phyloP scores from a whole-genome alignment of 2,888 invertebrate species.

The Leptothorax acervorum region DNA sequence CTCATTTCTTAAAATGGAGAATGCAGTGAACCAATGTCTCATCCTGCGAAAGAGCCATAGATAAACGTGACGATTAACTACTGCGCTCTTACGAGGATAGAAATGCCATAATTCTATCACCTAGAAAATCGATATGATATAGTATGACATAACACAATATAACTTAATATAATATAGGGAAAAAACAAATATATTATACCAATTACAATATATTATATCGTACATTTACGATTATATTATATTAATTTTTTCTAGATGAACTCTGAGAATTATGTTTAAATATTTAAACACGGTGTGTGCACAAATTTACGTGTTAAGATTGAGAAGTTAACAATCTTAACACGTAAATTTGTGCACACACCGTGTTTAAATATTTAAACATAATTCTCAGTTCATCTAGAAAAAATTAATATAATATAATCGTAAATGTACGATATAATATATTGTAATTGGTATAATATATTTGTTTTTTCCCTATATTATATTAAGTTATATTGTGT shows the following conservation, averaged over 20 bases:
- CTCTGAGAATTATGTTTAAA: neutral
- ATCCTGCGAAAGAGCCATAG: slow-evolving; percentile 88
- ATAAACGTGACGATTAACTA: neutral
- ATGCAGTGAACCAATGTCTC: slow-evolving; percentile 98
- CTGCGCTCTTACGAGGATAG: neutral
- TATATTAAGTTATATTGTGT: neutral
- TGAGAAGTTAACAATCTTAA: no score
- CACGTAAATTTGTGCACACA: no score
- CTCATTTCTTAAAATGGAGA: neutral
- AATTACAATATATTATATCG: no score
- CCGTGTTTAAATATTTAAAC: no score
- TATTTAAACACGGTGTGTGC: no score
- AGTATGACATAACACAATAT: neutral
- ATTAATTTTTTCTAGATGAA: neutral
- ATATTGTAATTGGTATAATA: no score
- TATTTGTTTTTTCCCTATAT: no score
- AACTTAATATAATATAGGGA: neutral
- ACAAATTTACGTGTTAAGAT: no score
- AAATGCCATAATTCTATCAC: slow-evolving; percentile 1
- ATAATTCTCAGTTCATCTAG: neutral
- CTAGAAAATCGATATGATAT: neutral
- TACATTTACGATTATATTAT: neutral
- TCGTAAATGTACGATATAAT: neutral
- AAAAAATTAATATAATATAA: neutral
- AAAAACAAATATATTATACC: no score